These are phyloP conservation scores for Drusus annulatus DNA, from an alignment of 1,140 invertebrate species.

Conservation along the genomic window DNA sequence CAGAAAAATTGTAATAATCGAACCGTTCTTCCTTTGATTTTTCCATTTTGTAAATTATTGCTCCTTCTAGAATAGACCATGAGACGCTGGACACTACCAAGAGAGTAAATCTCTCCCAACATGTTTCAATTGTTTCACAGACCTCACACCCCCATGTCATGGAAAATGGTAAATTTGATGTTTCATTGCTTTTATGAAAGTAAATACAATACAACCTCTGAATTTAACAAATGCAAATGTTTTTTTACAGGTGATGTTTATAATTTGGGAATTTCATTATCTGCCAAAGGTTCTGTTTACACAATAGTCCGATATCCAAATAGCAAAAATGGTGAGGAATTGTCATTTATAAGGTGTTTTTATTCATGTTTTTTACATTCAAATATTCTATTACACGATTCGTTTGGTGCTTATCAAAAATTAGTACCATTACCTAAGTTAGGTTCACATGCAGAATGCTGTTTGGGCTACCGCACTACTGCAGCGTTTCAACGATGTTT, in stretches of 20 bases:
- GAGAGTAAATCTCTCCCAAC: not conserved
- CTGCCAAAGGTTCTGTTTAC: not conserved
- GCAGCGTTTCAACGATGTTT: no score
- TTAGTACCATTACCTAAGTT: no score
- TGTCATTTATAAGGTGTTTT: no score
- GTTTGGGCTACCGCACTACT: no score
- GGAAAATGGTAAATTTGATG: not conserved
- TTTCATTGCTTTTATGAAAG: not conserved
- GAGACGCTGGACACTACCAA: not conserved
- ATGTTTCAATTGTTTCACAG: not conserved
- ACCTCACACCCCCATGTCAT: slow-evolving; percentile 3
- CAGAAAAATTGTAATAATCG: no score
- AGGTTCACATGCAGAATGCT: no score
- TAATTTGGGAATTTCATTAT: not conserved
- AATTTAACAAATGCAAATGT: no score
- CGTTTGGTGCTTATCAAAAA: no score
- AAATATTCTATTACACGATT: no score
- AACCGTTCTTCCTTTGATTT: no score
- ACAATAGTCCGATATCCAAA: not conserved
- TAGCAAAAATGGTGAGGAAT: not conserved
- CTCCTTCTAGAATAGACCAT: not conserved
- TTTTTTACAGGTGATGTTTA: slow-evolving; percentile 13
- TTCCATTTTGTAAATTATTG: not conserved
- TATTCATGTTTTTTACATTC: no score
- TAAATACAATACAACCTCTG: not conserved